Percentiles rank a stretch among this genome's conserved stretches.
These are phyloP conservation scores for Neoniphon sammara DNA, from an alignment of 2,797 vertebrate genomes.

Conservation along the genomic window DNA sequence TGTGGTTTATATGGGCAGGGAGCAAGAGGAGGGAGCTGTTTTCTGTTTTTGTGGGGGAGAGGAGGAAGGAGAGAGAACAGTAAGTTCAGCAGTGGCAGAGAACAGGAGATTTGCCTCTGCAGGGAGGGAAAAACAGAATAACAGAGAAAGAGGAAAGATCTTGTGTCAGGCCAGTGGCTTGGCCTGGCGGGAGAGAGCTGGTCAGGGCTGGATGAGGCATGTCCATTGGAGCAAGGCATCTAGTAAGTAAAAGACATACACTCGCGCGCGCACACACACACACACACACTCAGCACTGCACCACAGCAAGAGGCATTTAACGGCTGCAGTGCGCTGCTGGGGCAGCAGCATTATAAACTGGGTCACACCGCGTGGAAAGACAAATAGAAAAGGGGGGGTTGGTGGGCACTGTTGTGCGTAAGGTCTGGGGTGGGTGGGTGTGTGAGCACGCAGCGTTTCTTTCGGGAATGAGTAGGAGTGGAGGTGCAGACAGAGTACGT, in stretches of 20 bases:
- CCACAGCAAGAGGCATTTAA: conserved; percentile 37
- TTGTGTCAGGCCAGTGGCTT: conserved; percentile 43
- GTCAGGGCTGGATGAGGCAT: conserved; percentile 72
- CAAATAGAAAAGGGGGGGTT: conserved; percentile 48
- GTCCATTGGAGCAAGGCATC: conserved; percentile 72
- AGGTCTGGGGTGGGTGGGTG: conserved; percentile 29
- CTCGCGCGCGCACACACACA: conserved; percentile 7
- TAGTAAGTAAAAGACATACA: conserved; percentile 76
- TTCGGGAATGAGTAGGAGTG: conserved; percentile 15
- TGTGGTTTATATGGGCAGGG: conserved; percentile 45
- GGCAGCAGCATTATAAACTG: conserved; percentile 71
- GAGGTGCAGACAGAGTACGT: conserved; percentile 5
- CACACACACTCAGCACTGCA: conserved; percentile 44
- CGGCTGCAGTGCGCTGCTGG: conserved; percentile 58
- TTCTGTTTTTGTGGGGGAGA: conserved; percentile 40
- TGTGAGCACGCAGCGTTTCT: neutral
- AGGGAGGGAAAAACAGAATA: conserved; percentile 29
- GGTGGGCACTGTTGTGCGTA: conserved; percentile 46
- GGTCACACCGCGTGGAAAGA: conserved; percentile 74
- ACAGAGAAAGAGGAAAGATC: conserved; percentile 38
- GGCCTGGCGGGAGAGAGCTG: conserved; percentile 63
- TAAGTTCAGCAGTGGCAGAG: conserved; percentile 43
- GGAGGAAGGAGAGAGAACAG: neutral
- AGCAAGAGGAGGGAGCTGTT: conserved; percentile 44
- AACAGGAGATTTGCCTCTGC: conserved; percentile 50